phyloP scores from a whole-genome alignment of 1,140 invertebrate genomes.

The Sycophila sp. region DNA sequence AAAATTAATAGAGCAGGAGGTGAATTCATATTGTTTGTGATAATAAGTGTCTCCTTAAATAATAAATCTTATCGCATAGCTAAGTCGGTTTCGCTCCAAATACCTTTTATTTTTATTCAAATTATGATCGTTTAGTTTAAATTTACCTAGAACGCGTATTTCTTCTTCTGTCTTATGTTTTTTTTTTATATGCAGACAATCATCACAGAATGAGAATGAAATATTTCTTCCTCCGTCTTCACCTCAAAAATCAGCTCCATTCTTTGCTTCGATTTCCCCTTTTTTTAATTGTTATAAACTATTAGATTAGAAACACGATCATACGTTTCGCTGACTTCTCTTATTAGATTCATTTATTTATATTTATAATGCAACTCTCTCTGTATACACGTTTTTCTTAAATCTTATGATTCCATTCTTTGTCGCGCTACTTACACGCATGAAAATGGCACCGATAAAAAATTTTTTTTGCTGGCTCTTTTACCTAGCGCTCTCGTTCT shows the following conservation, averaged over 20 bases:
- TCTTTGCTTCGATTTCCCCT: conserved; percentile 26
- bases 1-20: conserved; percentile 2
- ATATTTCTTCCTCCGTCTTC: conserved; percentile 43
- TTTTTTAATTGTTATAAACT: conserved; percentile 3
- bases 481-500: conserved; percentile 36
- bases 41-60: conserved; percentile 37
- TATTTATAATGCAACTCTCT: conserved; percentile 40
- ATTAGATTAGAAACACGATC: conserved; percentile 35
- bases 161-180: conserved; percentile 27
- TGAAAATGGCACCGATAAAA: conserved; percentile 48
- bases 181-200: conserved; percentile 53
- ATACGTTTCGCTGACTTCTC: conserved; percentile 18
- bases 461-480: conserved; percentile 36
- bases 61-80: conserved; percentile 25
- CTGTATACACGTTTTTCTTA: conserved; percentile 43
- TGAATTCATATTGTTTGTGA: background rate
- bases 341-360: conserved; percentile 37
- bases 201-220: conserved; percentile 64
- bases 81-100: conserved; percentile 19
- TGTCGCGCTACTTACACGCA: conserved; percentile 30
- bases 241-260: conserved; percentile 15
- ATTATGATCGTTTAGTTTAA: conserved; percentile 21
- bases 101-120: conserved; percentile 20
- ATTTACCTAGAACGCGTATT: conserved; percentile 27
- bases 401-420: conserved; percentile 44